Percentiles rank a stretch among this genome's conserved stretches.
Evolutionary conservation across 1,140 invertebrate genomes (phyloP).

Genomic region (Nephotettix cincticeps): DNA sequence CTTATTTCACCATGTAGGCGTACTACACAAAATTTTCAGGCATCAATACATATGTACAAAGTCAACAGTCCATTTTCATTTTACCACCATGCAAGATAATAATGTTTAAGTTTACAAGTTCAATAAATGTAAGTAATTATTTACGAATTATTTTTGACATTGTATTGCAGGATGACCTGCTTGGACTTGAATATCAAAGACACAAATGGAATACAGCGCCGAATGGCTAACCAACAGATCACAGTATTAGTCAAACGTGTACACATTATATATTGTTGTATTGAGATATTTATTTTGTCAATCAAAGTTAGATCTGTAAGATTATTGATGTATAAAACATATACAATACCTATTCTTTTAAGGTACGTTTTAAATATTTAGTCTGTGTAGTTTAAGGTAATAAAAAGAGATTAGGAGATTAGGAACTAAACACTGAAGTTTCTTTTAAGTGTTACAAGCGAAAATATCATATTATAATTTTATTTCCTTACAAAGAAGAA

Average conservation of each 20-base stretch:
- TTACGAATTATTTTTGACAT: too few relatives aligned
- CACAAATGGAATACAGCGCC: background rate
- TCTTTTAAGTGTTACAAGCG: background rate
- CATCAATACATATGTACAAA: background rate
- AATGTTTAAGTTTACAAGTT: background rate
- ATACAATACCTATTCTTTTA: background rate
- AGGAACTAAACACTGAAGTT: background rate
- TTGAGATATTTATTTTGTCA: conserved; percentile 11
- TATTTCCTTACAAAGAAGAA: background rate
- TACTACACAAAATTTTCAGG: background rate
- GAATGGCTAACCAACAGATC: background rate
- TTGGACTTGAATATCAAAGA: background rate
- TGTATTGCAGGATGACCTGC: background rate
- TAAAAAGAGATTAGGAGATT: background rate
- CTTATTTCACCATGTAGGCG: too few relatives aligned
- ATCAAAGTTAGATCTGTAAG: conserved; percentile 10
- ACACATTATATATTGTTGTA: background rate
- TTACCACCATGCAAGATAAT: background rate
- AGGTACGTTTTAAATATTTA: background rate
- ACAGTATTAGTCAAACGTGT: conserved; percentile 7
- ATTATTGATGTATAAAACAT: background rate
- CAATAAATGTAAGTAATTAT: too few relatives aligned
- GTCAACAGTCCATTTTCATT: background rate
- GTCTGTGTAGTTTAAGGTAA: background rate
- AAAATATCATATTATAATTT: background rate